phyloP scores from a whole-genome alignment of 2,888 invertebrate genomes.

The Caenorhabditis sp. region DNA sequence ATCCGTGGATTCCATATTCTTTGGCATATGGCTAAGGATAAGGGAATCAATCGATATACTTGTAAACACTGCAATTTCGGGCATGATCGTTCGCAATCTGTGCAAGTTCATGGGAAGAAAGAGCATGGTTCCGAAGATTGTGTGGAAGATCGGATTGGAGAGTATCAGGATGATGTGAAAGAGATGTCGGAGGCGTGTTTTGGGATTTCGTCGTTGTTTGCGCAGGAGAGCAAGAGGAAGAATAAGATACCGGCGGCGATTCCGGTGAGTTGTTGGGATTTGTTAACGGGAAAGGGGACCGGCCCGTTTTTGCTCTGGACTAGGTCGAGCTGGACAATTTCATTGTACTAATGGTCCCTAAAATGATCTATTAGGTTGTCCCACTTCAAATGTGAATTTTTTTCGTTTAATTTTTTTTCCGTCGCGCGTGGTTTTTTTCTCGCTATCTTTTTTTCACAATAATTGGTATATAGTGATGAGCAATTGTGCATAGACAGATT shows the following conservation, averaged over 20 bases:
- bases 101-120: conserved; percentile 66
- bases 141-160: conserved; percentile 64
- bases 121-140: conserved; percentile 66
- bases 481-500: no score
- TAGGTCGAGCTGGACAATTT: no score
- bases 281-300: no score
- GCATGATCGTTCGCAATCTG: conserved; percentile 68
- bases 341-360: no score
- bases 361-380: no score
- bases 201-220: conserved; percentile 65
- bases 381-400: no score
- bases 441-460: no score
- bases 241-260: conserved; percentile 59
- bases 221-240: conserved; percentile 62
- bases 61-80: conserved; percentile 67
- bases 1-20: conserved; percentile 70
- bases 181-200: conserved; percentile 68
- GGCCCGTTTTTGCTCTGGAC: no score
- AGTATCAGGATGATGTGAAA: conserved; percentile 67
- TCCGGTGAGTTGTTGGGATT: conserved; percentile 10
- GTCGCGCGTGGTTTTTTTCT: no score
- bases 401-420: no score
- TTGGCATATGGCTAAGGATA: conserved; percentile 68
- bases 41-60: conserved; percentile 68
- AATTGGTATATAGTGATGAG: no score